phyloP scores from a whole-genome alignment of 2,113 vertebrate genomes.

The Ceyx margarethae region DNA sequence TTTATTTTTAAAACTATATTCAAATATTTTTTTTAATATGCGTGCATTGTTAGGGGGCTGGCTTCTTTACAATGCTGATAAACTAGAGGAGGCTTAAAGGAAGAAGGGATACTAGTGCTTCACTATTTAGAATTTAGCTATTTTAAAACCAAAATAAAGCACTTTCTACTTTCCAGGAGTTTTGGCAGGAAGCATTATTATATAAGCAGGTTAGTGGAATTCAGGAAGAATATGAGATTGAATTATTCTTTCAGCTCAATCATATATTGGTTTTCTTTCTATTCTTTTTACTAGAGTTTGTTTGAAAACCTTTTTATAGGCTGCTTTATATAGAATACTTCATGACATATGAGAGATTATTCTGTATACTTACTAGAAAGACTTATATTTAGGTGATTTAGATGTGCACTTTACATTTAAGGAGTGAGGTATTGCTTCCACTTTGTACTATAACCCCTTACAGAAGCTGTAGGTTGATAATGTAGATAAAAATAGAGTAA shows the following conservation, averaged over 20 bases:
- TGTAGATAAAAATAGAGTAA: constrained; percentile 12
- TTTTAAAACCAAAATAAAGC: not conserved
- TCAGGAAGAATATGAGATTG: not conserved
- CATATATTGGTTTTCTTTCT: not conserved
- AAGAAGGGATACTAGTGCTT: not conserved
- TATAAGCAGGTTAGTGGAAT: not conserved
- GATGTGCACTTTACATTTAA: constrained; percentile 33
- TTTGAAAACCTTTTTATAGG: not conserved
- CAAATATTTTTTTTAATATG: not conserved
- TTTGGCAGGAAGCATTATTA: not conserved
- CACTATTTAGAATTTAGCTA: not conserved
- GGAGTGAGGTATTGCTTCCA: not conserved
- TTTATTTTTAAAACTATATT: not conserved
- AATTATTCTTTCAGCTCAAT: not conserved
- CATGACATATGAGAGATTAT: not conserved
- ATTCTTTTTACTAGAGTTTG: not conserved
- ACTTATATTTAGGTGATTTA: constrained; percentile 2
- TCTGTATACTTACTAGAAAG: not conserved
- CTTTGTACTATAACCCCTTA: constrained; percentile 6
- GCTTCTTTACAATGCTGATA: not conserved
- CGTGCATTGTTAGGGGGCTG: not conserved
- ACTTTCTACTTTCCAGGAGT: not conserved
- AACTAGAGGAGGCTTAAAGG: not conserved
- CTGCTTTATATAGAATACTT: not conserved
- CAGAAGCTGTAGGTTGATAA: not conserved